Conservation (phyloP, 2,888 invertebrate genomes). For the Latheticus oryzae region DNA sequence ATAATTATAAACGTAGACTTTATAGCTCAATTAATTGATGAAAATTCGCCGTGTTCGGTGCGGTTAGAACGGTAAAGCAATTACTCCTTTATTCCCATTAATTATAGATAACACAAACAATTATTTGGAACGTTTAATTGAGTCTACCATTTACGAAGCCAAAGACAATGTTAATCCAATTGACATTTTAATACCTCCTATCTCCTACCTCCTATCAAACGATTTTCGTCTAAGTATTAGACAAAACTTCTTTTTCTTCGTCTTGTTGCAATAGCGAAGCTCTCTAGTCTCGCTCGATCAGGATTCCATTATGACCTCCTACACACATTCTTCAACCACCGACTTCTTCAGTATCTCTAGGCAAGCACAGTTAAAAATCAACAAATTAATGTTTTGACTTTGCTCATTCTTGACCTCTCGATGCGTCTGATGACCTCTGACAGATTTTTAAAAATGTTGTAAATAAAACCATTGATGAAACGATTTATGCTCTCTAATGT, state of each 20-base stretch:
- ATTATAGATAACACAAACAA: conserved; percentile 15
- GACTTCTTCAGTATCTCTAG: conserved; percentile 18
- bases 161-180: conserved; percentile 29
- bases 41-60: conserved; percentile 6
- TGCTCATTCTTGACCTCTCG: conserved; percentile 21
- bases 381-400: conserved; percentile 32
- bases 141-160: conserved; percentile 20
- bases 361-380: conserved; percentile 25
- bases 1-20: conserved; percentile 11
- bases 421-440: conserved; percentile 15
- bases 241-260: conserved; percentile 2
- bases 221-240: too few species aligned
- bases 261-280: conserved; percentile 8
- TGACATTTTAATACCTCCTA: conserved; percentile 13
- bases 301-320: conserved; percentile 27
- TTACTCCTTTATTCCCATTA: conserved; percentile 9
- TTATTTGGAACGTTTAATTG: conserved; percentile 17
- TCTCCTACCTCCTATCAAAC: too few species aligned
- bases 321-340: conserved; percentile 32
- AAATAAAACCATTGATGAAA: conserved; percentile 24
- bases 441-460: conserved; percentile 12
- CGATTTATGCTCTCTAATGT: too few species aligned
- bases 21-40: conserved; percentile 25
- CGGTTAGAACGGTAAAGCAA: conserved; percentile 4
- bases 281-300: conserved; percentile 22